Conservation (phyloP, 2,888 invertebrate species). For the Tetragonisca angustula region DNA sequence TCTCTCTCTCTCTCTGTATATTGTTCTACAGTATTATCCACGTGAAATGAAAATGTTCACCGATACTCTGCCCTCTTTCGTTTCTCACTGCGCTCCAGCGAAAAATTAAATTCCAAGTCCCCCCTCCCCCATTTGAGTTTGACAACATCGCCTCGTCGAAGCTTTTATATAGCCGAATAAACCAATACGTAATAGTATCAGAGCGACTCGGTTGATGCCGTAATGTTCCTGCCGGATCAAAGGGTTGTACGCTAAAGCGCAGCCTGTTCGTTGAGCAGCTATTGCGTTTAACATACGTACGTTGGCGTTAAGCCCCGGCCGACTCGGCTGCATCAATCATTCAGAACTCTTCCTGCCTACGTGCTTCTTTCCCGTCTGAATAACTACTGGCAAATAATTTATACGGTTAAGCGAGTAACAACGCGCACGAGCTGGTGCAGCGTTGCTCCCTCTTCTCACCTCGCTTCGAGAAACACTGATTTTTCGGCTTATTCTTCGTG, state of each 20-base stretch:
- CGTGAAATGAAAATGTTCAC: background rate
- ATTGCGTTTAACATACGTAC: slow-evolving; percentile 25
- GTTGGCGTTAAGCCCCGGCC: slow-evolving; percentile 49
- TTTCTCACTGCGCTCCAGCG: background rate
- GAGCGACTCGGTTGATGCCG: background rate
- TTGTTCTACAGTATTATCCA: background rate
- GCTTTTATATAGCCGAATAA: too few species aligned
- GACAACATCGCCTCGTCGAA: too few species aligned
- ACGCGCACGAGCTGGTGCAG: background rate
- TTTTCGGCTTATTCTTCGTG: background rate
- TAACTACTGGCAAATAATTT: slow-evolving; percentile 56
- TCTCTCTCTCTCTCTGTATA: too few species aligned
- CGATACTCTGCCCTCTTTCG: background rate
- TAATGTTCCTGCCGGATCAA: background rate
- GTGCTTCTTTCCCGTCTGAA: slow-evolving; percentile 49
- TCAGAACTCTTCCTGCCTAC: slow-evolving; percentile 61
- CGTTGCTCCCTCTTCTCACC: background rate
- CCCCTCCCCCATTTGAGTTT: background rate
- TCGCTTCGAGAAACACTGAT: slow-evolving; percentile 18
- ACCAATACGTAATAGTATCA: too few species aligned
- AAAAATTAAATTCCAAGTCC: background rate
- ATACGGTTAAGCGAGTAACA: slow-evolving; percentile 16
- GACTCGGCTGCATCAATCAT: slow-evolving; percentile 53
- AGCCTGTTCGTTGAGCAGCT: slow-evolving; percentile 1
- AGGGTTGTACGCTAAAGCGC: background rate